Conservation (phyloP, 2,888 invertebrate genomes). For the Chromoteleia sp. region DNA sequence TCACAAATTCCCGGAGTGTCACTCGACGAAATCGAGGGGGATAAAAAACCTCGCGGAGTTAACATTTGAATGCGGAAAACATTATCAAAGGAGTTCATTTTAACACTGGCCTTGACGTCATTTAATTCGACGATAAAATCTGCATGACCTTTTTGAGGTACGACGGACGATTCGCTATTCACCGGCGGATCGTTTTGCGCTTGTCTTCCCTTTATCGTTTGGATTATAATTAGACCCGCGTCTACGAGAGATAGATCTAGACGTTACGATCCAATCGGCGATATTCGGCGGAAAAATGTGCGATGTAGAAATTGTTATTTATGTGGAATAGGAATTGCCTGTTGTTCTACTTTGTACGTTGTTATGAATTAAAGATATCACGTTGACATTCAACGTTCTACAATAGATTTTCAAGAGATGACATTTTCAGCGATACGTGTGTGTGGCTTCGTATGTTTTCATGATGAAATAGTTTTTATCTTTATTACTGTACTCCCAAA, state of each 20-base stretch:
- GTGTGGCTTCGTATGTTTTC: slow-evolving; percentile 13
- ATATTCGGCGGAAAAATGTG: slow-evolving; percentile 10
- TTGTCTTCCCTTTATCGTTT: slow-evolving; percentile 32
- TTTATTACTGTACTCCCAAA: neutral
- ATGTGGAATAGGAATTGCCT: slow-evolving; percentile 38
- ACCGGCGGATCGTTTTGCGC: slow-evolving; percentile 25
- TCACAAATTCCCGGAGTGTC: slow-evolving; percentile 19
- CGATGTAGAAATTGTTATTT: slow-evolving; percentile 38
- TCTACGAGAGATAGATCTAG: slow-evolving; percentile 14
- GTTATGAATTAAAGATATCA: slow-evolving; percentile 65
- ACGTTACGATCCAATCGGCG: slow-evolving; percentile 37
- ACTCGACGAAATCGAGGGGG: slow-evolving; percentile 8
- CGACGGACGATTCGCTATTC: slow-evolving; percentile 29
- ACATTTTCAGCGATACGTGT: slow-evolving; percentile 47
- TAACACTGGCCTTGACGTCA: slow-evolving; percentile 65
- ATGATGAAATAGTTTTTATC: slow-evolving; percentile 43
- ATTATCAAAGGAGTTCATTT: slow-evolving; percentile 49
- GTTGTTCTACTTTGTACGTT: slow-evolving; percentile 37
- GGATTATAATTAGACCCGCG: slow-evolving; percentile 48
- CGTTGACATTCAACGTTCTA: slow-evolving; percentile 64
- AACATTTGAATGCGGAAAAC: slow-evolving; percentile 65
- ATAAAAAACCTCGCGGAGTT: slow-evolving; percentile 4
- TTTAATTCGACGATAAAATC: slow-evolving; percentile 74
- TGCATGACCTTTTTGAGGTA: slow-evolving; percentile 73
- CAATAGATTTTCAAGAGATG: slow-evolving; percentile 64